A percentile compares a stretch with the other conserved stretches of the same genome.
Conservation (phyloP, 2,888 invertebrate species). For the Arenicola marina region DNA sequence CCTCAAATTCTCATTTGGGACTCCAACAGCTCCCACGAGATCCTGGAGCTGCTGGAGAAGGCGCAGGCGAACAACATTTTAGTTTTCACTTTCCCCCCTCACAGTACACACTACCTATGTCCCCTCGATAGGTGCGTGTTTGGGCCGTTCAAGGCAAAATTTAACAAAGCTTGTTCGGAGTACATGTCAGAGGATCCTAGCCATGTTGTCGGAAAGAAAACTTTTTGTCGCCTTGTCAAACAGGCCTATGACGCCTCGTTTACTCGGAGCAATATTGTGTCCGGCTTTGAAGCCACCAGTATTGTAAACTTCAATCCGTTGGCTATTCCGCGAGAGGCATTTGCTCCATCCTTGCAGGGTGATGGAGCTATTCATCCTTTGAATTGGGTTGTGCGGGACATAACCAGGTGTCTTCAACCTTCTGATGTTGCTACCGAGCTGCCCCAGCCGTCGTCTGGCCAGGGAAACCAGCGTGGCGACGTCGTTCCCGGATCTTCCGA, state of each 20-base stretch:
- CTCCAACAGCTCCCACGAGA: constrained; percentile 35
- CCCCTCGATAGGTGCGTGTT: constrained; percentile 15
- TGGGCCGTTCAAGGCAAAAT: constrained; percentile 9
- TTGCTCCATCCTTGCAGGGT: background rate
- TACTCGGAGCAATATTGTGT: background rate
- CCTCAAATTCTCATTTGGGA: constrained; percentile 39
- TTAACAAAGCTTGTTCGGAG: constrained; percentile 10
- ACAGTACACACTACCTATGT: constrained; percentile 19
- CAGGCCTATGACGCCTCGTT: background rate
- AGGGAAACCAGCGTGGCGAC: too few relatives aligned
- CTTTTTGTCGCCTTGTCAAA: background rate
- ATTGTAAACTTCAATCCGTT: background rate
- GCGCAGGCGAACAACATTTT: constrained; percentile 24
- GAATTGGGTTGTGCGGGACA: too few relatives aligned
- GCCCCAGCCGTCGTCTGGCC: too few relatives aligned
- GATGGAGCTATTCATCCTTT: background rate
- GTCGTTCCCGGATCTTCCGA: too few relatives aligned
- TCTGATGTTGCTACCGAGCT: too few relatives aligned
- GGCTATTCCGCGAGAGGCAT: background rate
- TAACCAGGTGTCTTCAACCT: background rate
- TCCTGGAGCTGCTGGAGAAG: constrained; percentile 26
- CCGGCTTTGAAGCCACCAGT: background rate
- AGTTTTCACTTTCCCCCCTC: constrained; percentile 17
- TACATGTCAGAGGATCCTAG: background rate
- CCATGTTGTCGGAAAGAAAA: background rate